Base-by-base conservation (phyloP, 2,113 vertebrate genomes). In the Bubo blakistoni region DNA sequence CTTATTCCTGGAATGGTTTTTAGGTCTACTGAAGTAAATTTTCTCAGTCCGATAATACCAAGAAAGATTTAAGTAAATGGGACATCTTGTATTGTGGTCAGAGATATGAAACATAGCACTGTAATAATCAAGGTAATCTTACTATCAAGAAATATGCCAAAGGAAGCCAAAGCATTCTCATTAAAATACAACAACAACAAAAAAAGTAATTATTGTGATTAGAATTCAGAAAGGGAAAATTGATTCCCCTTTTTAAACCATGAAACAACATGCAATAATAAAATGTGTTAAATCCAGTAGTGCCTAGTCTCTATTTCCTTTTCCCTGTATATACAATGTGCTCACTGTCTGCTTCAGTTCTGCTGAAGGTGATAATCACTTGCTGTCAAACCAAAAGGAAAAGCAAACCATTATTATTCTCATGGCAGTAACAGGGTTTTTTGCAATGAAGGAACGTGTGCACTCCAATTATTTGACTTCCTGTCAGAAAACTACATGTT, bases 1-100 rank as follows among this genome's bases (percentile, higher is more conserved):
- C 87, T 77, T 83, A 47, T 95, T 97, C 92, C 93, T 94, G 94
- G 93, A 93, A 94, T 54, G 84, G 88, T 90, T 96, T 94, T 92
- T 47, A 95, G 74, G 58, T 44, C 58, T 80, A 51, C 74, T 29
- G 51, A 90, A 86, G 88, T 92, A 93, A 88, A 91, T 94, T 82
- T 94, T 88, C 78, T 88, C 34, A 32, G 79, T 81, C 84, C 3
- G 6, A 94, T 93, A 95, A 27, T 58, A 83, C 86, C 74, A 65
- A 82, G 66, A 90, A 90, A 90, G 93, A 25, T 86, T 96, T 90
- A 94, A 92, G 89, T 91, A 95, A 93, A 66, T 74, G 40, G 83
- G 87, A 90, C 51, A 62, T 80, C 87, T 94, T 51, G 30, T 69
- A 32, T 54, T 85, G 85, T 90, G 79, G 92, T 90, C 70, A 91